These are phyloP conservation scores for Nanger granti DNA, from an alignment of 2,113 vertebrate genomes.

Conservation along the genomic window DNA sequence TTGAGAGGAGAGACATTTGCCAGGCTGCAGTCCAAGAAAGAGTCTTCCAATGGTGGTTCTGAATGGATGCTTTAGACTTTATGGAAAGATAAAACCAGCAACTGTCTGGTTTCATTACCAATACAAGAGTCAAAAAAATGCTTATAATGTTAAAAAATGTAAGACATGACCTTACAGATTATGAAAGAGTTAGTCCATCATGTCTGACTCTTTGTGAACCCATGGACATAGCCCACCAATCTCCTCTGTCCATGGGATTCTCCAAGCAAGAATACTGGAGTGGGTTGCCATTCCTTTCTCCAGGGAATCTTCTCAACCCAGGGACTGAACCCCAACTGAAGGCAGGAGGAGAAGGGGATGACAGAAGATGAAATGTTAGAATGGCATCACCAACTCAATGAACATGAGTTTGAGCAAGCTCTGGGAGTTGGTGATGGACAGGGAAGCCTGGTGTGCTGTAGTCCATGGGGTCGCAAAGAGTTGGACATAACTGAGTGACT, in stretches of 20 bases:
- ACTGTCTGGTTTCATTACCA: not conserved
- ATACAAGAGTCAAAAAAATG: not conserved
- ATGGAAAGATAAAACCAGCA: not conserved
- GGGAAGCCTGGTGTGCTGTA: not conserved
- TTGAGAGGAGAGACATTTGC: not conserved
- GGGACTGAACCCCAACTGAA: not conserved
- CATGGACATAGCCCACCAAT: not conserved
- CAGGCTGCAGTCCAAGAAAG: not conserved
- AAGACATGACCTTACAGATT: not conserved
- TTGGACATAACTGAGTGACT: not conserved
- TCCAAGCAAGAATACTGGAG: not conserved
- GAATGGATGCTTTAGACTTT: not conserved
- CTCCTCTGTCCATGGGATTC: not conserved
- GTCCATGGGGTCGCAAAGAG: accelerated
- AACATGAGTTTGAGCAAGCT: not conserved
- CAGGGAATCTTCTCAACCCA: not conserved
- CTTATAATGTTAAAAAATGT: not conserved
- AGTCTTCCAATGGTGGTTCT: not conserved
- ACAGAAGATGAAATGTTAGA: not conserved
- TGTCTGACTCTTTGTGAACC: not conserved
- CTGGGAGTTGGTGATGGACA: not conserved
- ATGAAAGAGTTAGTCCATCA: not conserved
- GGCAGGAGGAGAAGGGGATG: not conserved
- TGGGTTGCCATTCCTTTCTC: not conserved
- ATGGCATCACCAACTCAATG: not conserved